Evolutionary conservation across 2,113 vertebrate genomes (phyloP), one percentile per base, ranked within the genome.

Genomic region (Anolis sagrei): DNA sequence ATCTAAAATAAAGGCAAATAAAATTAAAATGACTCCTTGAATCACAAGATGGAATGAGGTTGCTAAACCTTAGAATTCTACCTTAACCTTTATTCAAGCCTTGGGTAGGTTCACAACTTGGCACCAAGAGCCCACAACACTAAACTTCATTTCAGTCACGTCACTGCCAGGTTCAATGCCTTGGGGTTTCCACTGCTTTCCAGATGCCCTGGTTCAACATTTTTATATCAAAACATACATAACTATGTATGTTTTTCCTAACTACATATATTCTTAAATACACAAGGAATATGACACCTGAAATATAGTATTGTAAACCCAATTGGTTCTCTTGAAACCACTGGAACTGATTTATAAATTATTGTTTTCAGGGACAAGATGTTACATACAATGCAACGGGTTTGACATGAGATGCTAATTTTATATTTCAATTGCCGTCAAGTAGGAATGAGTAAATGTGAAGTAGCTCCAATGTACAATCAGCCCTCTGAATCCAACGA

Each of bases 21-120:
- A 49, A 11, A 3, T 19, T 49, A 7, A 48, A n/a, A 25, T 32
- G 4, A 0, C 48, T 76, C 1, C 84, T 48, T 68, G 58, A 74
- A 25, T 5, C 0, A 14, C 0, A 0, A 83, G 81, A 1, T 68
- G 18, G 10, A 68, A 5, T 32, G 49, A 13, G 19, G 14, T 14
- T 54, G 18, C 6, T 8, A 81, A 34, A 34, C 1, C 44, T 54
- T 70, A 27, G 5, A 64, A 64, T 79, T 44, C 34, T 14, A 39
- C 10, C 34, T 62, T 9, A 14, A 34, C 10, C 36, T 21, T 61
- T 79, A 25, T 77, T 44, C 69, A 74, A 74, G 11, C 74, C 54
- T 54, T 62, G 6, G 7, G 51, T 25, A 9, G n/a, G 36, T 7
- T 34, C 18, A 44, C 39, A 44, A 4, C 5, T 44, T 44, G 39